phyloP scores from a whole-genome alignment of 2,113 vertebrate species.

The Scalopus aquaticus region DNA sequence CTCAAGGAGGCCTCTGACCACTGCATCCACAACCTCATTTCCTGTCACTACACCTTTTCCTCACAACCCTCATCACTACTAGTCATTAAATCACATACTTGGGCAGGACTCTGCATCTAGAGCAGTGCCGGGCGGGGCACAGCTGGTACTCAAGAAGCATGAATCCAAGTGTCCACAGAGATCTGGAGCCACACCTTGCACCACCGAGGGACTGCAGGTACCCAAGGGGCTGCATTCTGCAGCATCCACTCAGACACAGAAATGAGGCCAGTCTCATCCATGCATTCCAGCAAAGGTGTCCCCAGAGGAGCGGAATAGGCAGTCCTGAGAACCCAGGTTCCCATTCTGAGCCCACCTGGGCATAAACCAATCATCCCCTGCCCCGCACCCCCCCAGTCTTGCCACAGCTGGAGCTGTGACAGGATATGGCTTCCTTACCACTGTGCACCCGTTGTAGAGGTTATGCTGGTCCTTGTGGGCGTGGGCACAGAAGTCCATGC shows the following conservation, averaged over 20 bases:
- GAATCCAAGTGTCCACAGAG: neutral
- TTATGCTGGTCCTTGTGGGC: conserved; percentile 99
- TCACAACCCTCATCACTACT: neutral
- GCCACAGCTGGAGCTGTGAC: neutral
- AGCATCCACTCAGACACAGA: neutral
- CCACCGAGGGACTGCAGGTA: neutral
- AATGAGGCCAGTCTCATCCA: neutral
- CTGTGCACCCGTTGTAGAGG: conserved; percentile 97
- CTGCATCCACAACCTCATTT: neutral
- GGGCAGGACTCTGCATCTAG: neutral
- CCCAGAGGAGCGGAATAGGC: neutral
- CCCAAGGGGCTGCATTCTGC: too few species aligned
- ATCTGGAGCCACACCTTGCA: neutral
- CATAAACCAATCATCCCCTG: neutral
- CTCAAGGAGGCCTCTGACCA: neutral
- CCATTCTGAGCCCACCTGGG: neutral
- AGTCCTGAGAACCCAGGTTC: neutral
- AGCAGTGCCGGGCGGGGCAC: neutral
- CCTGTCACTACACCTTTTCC: neutral
- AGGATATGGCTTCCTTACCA: conserved; percentile 87
- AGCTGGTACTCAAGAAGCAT: neutral
- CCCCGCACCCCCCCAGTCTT: neutral
- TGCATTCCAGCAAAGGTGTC: neutral
- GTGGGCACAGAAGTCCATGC: conserved; percentile 99
- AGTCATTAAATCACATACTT: rapidly evolving